Evolutionary conservation across 2,888 invertebrate genomes (phyloP), one percentile per base, ranked within the genome.

Genomic region (Tenthredo livida): DNA sequence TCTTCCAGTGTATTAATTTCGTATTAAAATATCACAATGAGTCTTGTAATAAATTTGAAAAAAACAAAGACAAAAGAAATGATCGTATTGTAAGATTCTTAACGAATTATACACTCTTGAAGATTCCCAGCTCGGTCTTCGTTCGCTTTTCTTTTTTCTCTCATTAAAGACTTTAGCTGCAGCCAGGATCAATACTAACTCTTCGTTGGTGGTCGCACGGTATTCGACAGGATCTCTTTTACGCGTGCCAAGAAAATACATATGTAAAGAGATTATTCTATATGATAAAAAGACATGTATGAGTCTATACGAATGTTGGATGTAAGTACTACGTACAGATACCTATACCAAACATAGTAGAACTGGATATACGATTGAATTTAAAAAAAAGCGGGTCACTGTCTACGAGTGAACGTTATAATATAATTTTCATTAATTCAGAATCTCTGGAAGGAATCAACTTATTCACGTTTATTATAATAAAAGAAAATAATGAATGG

Each of bases 171-270:
- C 58, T 61, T 61, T 7, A 40, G 37, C 25, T 61, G 58, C 25
- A 37, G 58, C 37, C 58, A 40, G 80, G 80, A 80, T 80, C 80
- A 80, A 80, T 80, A 80, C 58, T 43, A 50, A 80, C 80, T 80
- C 80, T 80, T 80, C 37, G 58, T n/a, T 61, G 58, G 78, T 37
- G n/a, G 29, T 17, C 15, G 72, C 15, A 21, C 40, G 21, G 72
- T 29, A 72, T 10, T n/a, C 73, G n/a, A 33, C 61, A 61, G 61
- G 77, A 77, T 21, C 47, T 54, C 61, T 17, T 5, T 5, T 50
- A 50, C 50, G 58, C 33, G 33, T 61, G 78, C 78, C 78, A 80
- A 80, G 78, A 61, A 80, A 58, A 61, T 40, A 58, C 10, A 61
- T 80, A 61, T 80, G 78, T 40, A 4, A 77, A 15, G 2, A 33